Evolutionary conservation across 2,888 invertebrate genomes (phyloP), one percentile per base, ranked within the genome.

Genomic region (Ochropacha duplaris): DNA sequence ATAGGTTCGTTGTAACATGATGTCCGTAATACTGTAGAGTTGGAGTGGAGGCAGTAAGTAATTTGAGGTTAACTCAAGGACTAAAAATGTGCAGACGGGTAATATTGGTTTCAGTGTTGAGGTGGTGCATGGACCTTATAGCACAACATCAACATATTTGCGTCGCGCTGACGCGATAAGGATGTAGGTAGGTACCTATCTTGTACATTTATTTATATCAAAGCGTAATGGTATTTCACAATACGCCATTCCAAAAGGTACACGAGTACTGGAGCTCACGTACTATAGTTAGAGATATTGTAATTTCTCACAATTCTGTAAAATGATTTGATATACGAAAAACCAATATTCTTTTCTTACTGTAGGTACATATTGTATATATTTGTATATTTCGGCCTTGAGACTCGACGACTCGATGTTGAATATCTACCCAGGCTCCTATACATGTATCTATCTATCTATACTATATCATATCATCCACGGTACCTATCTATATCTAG

Each of bases 381-480:
- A 88, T 88, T 86, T 90, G 86, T 90, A 84, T 87, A 90, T 88
- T 91, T 90, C 90, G 91, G 91, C 92, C 92, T 92, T 92, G 92
- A 92, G 90, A 81, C 81, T 84, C 83, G 83, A 81, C 86, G 81
- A 89, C 87, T 90, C 87, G 90, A 90, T 87, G 90, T 90, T 86
- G 88, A 88, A 89, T 90, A 90, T 88, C 87, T 90, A 89, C 52
- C 52, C 52, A 79, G 82, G 79, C 78, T 83, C 80, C 79, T 84
- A 81, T 83, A 83, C 76, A 82, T 84, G 73, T 78, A 81, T 78
- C 74, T 83, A 84, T 74, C 79, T 85, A 52, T 52, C 24, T 50
- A 19, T 52, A 12, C 28, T 31, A 83, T 83, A 74, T 81, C 84
- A 83, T 83, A 81, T 79, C 86, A 86, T 86, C 81, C 74, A 86